Conservation (phyloP, 2,797 vertebrate genomes). For the Buceros bicornis region DNA sequence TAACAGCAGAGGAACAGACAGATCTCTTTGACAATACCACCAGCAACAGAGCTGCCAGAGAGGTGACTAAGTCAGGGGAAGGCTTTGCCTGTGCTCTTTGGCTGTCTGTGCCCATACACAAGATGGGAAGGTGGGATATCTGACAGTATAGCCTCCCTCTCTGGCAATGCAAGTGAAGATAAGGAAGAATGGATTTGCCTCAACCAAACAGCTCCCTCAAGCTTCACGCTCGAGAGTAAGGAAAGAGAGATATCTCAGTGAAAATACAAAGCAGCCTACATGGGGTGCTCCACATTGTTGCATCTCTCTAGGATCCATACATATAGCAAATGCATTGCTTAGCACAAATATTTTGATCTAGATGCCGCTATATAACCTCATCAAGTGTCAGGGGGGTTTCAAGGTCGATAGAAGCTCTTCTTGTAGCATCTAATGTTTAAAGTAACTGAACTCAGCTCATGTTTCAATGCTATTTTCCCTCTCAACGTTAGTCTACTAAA, state of each 20-base stretch:
- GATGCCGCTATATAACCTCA: slow-evolving; percentile 25
- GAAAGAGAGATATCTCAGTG: not conserved
- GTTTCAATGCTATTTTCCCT: slow-evolving; percentile 49
- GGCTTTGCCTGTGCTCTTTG: not conserved
- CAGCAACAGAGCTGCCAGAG: not conserved
- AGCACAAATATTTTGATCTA: slow-evolving; percentile 19
- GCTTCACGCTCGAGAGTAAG: not conserved
- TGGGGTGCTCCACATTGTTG: not conserved
- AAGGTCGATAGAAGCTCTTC: slow-evolving; percentile 36
- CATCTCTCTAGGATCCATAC: not conserved
- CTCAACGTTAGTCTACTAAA: slow-evolving; percentile 36
- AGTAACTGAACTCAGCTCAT: slow-evolving; percentile 33
- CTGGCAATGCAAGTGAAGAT: not conserved
- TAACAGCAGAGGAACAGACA: not conserved
- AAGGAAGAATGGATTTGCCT: not conserved
- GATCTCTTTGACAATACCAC: not conserved
- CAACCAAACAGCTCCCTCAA: not conserved
- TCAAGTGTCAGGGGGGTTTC: not conserved
- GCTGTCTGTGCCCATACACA: not conserved
- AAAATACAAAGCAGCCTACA: not conserved
- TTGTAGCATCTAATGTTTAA: slow-evolving; percentile 34
- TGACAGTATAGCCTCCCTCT: not conserved
- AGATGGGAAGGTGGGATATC: not conserved
- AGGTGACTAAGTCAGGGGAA: not conserved
- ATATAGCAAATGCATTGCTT: not conserved